A percentile compares a stretch with the other conserved stretches of the same genome.
These are phyloP conservation scores for Drosophila stalkeri DNA, from an alignment of 2,888 invertebrate genomes.

Conservation along the genomic window DNA sequence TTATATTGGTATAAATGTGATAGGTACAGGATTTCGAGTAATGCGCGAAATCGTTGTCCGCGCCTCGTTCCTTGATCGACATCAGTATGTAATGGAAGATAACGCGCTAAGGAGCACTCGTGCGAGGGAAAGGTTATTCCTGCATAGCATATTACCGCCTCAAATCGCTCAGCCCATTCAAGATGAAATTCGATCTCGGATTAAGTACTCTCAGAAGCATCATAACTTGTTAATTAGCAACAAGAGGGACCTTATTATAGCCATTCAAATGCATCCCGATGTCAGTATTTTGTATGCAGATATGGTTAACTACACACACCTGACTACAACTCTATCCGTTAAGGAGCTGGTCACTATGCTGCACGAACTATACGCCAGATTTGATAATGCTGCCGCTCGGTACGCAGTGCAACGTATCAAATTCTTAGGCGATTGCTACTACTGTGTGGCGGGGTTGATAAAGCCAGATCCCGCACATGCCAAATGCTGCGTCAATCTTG, in stretches of 20 bases:
- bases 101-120: constrained; percentile 46
- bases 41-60: constrained; percentile 57
- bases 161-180: constrained; percentile 90
- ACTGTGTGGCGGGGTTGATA: constrained; percentile 95
- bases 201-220: constrained; percentile 58
- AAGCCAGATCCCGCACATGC: constrained; percentile 92
- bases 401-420: constrained; percentile 93
- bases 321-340: constrained; percentile 92
- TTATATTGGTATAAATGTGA: constrained; percentile 43
- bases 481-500: constrained; percentile 94
- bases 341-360: constrained; percentile 93
- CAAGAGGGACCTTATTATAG: constrained; percentile 80
- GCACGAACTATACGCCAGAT: constrained; percentile 95
- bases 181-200: constrained; percentile 87
- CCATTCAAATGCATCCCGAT: constrained; percentile 93
- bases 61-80: constrained; percentile 63
- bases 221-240: rapidly evolving
- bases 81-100: constrained; percentile 59
- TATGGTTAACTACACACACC: constrained; percentile 94
- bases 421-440: constrained; percentile 97
- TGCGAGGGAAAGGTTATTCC: constrained; percentile 85
- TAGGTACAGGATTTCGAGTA: constrained; percentile 57
- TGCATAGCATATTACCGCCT: constrained; percentile 93
- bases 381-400: constrained; percentile 94
- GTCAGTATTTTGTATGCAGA: constrained; percentile 97